Evolutionary conservation across 35 echinoderm and acorn worm genomes (phyloP).

Genomic region (Amphiura filiformis): DNA sequence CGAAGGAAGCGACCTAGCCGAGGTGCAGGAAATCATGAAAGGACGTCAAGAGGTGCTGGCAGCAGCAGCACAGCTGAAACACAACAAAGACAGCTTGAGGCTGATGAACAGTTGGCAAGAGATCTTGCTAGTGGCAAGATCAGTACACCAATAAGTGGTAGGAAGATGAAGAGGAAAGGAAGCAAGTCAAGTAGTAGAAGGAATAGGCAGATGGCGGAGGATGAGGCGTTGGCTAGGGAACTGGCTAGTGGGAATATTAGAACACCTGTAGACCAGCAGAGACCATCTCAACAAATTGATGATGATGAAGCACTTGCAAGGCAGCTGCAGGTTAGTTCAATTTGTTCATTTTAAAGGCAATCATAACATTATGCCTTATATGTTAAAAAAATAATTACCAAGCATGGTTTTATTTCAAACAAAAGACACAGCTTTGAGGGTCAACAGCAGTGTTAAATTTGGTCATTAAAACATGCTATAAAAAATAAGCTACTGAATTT

Average conservation of each 20-base stretch:
- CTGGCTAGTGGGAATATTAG: background rate
- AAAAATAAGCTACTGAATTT: too few relatives aligned
- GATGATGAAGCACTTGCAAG: constrained; percentile 54
- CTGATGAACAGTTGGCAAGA: constrained; percentile 1
- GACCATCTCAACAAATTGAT: constrained; percentile 15
- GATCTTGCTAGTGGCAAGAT: background rate
- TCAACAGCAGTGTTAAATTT: too few relatives aligned
- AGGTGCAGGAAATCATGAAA: background rate
- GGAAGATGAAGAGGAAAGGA: background rate
- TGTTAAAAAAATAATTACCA: too few relatives aligned
- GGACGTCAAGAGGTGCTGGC: background rate
- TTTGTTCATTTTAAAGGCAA: background rate
- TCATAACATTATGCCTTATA: too few relatives aligned
- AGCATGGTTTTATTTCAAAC: too few relatives aligned
- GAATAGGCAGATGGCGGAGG: background rate
- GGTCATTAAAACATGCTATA: too few relatives aligned
- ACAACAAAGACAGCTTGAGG: background rate
- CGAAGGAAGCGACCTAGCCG: background rate
- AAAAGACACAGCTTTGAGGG: too few relatives aligned
- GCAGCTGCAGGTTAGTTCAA: constrained; percentile 37
- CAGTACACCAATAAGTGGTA: background rate
- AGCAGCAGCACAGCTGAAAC: background rate
- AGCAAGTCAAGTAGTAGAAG: background rate
- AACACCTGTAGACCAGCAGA: background rate
- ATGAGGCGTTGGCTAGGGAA: background rate